A percentile compares a stretch with the other conserved stretches of the same genome.
Evolutionary conservation across 2,797 vertebrate species (phyloP).

Genomic region (Anguilla obscura): DNA sequence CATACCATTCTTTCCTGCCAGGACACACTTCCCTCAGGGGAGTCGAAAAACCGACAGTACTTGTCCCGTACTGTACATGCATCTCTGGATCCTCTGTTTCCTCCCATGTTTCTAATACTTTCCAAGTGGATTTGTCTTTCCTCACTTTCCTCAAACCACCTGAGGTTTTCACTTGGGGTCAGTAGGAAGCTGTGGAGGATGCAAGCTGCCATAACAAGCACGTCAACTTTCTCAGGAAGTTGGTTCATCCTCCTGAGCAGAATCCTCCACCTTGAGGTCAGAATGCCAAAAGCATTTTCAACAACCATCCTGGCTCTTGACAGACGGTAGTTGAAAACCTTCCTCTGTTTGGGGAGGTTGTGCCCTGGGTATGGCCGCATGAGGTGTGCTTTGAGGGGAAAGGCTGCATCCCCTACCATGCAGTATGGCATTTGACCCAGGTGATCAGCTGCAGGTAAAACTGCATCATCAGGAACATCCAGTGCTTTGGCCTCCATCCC

Average conservation of each 20-base stretch:
- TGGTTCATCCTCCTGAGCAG: neutral
- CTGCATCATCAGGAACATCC: neutral
- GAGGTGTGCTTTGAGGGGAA: neutral
- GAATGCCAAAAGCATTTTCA: neutral
- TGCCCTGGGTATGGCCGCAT: neutral
- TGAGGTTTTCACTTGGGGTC: neutral
- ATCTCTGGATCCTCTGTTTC: neutral
- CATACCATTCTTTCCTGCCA: conserved; percentile 18
- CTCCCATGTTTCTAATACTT: neutral
- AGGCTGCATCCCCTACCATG: neutral
- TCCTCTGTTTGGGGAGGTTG: neutral
- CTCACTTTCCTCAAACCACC: neutral
- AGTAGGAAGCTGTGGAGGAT: conserved; percentile 27
- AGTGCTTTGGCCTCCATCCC: neutral
- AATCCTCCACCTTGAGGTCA: conserved; percentile 17
- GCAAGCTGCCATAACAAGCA: neutral
- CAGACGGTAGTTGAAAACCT: neutral
- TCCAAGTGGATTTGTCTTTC: neutral
- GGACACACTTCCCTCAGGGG: neutral
- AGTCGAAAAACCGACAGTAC: neutral
- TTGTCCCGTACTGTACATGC: neutral
- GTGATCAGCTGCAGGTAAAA: neutral
- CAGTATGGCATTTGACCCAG: neutral
- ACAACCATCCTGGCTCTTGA: neutral
- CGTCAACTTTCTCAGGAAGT: neutral